Evolutionary conservation across 2,888 invertebrate genomes (phyloP), one percentile per base, ranked within the genome.

Genomic region (Ophraella communa): DNA sequence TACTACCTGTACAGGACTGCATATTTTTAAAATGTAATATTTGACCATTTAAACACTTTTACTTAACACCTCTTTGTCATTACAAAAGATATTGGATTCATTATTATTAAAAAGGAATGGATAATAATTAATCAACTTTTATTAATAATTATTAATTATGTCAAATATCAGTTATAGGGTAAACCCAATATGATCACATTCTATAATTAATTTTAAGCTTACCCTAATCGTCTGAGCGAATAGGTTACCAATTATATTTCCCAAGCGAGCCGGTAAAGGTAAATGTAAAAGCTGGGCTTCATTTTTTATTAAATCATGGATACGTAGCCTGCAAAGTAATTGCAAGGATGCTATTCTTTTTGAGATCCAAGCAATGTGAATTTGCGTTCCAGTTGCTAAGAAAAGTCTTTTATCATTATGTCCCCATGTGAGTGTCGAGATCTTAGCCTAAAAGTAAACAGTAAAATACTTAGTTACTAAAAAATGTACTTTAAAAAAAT

Each of bases 371-470:
- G 96, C 97, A 68, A 96, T 94, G 82, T 96, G 95, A 75, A 95
- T 90, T 76, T 92, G 91, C 51, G 93, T 92, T 11, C 98, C 98
- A 3, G 94, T 94, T 3, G 95, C 95, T 66, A 98, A 90, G 82
- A 98, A 98, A 71, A 99, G 85, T 24, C 98, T 87, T 73, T 95
- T 92, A 80, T 98, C 98, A 80, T 96, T 96, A 85, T 98, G 98
- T 24, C 97, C 98, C 98, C 98, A 99, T 7, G 98, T 98, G 77
- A 99, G 84, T 1, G 97, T 96, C 54, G 95, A 93, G 58, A 98
- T 93, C 4, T 91, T 90, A 71, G 91, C 88, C 92, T 93, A 78
- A 59, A 80, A 83, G 35, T 65, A 30, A 27, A 7, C n/a, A n/a
- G n/a, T n/a, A n/a, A n/a, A n/a, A n/a, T n/a, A n/a, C n/a, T n/a